phyloP scores from a whole-genome alignment of 23 tunicate genomes.

The Pegea sp. region DNA sequence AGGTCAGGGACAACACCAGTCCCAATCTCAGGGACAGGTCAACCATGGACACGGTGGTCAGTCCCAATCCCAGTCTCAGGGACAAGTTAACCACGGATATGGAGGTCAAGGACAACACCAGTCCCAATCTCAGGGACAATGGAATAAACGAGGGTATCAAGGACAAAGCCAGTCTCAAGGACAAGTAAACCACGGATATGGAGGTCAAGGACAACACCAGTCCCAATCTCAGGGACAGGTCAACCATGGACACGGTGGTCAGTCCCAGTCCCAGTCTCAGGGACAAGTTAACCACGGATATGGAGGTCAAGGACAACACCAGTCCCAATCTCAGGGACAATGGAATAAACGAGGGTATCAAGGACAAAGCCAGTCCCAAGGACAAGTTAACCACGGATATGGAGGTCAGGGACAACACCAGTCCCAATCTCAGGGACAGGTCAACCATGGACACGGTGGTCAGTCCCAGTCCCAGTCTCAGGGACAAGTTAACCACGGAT shows the following conservation, averaged over 20 bases:
- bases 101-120: slow-evolving; percentile 5
- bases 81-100: slow-evolving; percentile 2
- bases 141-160: slow-evolving; percentile 17
- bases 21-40: slow-evolving; percentile 23
- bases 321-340: slow-evolving; percentile 7
- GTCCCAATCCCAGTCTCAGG: slow-evolving; percentile 11
- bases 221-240: neutral
- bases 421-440: too few relatives aligned
- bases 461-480: slow-evolving; percentile 5
- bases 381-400: neutral
- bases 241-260: neutral
- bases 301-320: slow-evolving; percentile 3
- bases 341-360: slow-evolving; percentile 2
- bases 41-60: slow-evolving; percentile 2
- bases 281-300: slow-evolving; percentile 5
- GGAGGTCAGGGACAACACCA: slow-evolving; percentile 3
- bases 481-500: slow-evolving; percentile 1
- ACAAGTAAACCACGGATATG: slow-evolving; percentile 12
- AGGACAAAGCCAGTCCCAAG: slow-evolving; percentile 5
- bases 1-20: slow-evolving; percentile 30
- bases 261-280: slow-evolving; percentile 14
- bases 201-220: neutral
- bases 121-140: slow-evolving; percentile 3
- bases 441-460: too few relatives aligned
- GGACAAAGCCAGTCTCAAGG: slow-evolving; percentile 17